Conservation (phyloP, 2,888 invertebrate species). For the Eueremaeus valkanovi region DNA sequence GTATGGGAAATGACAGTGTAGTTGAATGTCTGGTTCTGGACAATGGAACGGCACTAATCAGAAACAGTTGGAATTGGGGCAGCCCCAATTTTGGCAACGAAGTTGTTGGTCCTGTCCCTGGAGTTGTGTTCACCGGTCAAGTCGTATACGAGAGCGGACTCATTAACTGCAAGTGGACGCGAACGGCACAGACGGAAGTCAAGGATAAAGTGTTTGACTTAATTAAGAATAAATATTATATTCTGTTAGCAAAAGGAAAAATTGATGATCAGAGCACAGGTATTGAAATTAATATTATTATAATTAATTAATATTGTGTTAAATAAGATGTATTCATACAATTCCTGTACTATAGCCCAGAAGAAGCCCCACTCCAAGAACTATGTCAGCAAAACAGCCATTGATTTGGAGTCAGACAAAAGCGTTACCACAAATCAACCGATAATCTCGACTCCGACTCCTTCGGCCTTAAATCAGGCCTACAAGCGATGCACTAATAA, state of each 20-base stretch:
- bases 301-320: background rate
- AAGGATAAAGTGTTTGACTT: slow-evolving; percentile 67
- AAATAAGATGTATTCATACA: too few species aligned
- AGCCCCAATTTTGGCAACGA: too few species aligned
- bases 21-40: slow-evolving; percentile 68
- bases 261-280: slow-evolving; percentile 41
- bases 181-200: slow-evolving; percentile 52
- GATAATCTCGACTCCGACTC: background rate
- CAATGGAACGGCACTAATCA: slow-evolving; percentile 56
- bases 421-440: background rate
- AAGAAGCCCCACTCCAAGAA: background rate
- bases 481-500: background rate
- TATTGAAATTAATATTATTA: background rate
- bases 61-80: slow-evolving; percentile 40
- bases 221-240: slow-evolving; percentile 63
- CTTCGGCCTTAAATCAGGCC: background rate
- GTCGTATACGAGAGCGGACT: slow-evolving; percentile 28
- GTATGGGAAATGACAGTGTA: slow-evolving; percentile 81
- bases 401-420: background rate
- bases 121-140: background rate
- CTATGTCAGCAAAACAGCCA: background rate
- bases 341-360: too few species aligned
- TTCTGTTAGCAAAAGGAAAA: slow-evolving; percentile 68
- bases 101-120: background rate
- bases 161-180: slow-evolving; percentile 42